Conservation (phyloP, 2,797 vertebrate species). For the Cirrhinus mrigala region DNA sequence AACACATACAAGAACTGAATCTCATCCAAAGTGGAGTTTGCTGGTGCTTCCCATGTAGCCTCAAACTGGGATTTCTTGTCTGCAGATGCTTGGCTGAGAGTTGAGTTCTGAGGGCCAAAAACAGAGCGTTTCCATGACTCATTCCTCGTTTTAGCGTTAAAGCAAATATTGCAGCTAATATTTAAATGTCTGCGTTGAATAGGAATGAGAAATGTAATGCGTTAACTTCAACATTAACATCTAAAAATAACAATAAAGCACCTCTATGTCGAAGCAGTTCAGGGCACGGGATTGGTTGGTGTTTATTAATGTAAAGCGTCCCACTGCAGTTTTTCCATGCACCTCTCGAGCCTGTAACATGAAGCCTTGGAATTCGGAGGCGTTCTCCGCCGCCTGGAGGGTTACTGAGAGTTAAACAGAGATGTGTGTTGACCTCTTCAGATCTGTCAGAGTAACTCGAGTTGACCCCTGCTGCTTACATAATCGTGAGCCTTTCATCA, state of each 20-base stretch:
- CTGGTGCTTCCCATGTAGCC: slow-evolving; percentile 50
- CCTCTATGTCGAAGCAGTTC: slow-evolving; percentile 63
- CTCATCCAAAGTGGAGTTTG: not conserved
- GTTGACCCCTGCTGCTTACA: slow-evolving; percentile 23
- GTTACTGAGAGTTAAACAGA: slow-evolving; percentile 62
- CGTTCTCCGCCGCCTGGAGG: slow-evolving; percentile 58
- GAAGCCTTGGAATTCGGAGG: slow-evolving; percentile 68
- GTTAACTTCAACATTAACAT: not conserved
- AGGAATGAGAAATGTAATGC: not conserved
- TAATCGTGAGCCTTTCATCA: slow-evolving; percentile 8
- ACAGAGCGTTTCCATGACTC: slow-evolving; percentile 5
- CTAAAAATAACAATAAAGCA: slow-evolving; percentile 40
- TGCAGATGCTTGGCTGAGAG: slow-evolving; percentile 52
- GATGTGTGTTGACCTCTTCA: not conserved
- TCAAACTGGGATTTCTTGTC: slow-evolving; percentile 29
- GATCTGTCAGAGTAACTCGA: slow-evolving; percentile 3
- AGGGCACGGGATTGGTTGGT: slow-evolving; percentile 50
- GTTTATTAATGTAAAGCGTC: slow-evolving; percentile 67
- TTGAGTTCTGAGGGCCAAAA: slow-evolving; percentile 43
- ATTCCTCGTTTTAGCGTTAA: slow-evolving; percentile 6
- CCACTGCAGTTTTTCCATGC: slow-evolving; percentile 51
- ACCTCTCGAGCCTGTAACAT: slow-evolving; percentile 68
- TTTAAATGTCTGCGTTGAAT: slow-evolving; percentile 28
- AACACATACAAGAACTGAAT: slow-evolving; percentile 43
- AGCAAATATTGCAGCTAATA: slow-evolving; percentile 10